phyloP scores from a whole-genome alignment of 2,888 invertebrate species.

The Dexiosoma caninum region DNA sequence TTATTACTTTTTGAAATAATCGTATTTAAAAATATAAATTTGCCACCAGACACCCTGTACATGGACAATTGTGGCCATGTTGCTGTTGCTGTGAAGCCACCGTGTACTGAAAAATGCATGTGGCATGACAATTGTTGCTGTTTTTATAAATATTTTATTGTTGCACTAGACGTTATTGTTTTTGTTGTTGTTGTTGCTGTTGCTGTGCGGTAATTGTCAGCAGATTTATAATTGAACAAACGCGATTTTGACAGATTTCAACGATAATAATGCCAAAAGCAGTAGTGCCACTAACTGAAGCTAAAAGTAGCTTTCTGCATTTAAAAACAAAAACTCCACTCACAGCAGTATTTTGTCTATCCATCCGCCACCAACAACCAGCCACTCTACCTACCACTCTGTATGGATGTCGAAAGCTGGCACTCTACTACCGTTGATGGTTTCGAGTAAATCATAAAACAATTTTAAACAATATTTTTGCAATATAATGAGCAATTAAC shows the following conservation, averaged over 20 bases:
- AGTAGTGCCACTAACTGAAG: slow-evolving; percentile 39
- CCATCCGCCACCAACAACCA: slow-evolving; percentile 38
- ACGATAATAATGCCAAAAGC: slow-evolving; percentile 64
- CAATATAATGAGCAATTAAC: slow-evolving; percentile 64
- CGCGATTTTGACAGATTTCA: slow-evolving; percentile 68
- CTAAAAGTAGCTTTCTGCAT: slow-evolving; percentile 30
- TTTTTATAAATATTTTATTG: background rate
- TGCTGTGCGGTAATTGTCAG: slow-evolving; percentile 66
- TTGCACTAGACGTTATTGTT: too few species aligned
- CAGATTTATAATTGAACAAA: slow-evolving; percentile 67
- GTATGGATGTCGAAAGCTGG: slow-evolving; percentile 33
- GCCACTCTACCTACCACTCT: too few species aligned
- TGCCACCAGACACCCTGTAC: too few species aligned
- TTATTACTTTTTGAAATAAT: too few species aligned
- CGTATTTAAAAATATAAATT: too few species aligned
- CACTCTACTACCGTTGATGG: slow-evolving; percentile 44
- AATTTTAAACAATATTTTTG: slow-evolving; percentile 63
- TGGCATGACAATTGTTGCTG: slow-evolving; percentile 31
- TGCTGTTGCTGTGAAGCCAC: slow-evolving; percentile 35
- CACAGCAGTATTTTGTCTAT: slow-evolving; percentile 53
- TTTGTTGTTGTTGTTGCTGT: slow-evolving; percentile 46
- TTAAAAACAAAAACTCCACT: slow-evolving; percentile 24
- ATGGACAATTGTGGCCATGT: slow-evolving; percentile 14
- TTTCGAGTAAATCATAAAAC: slow-evolving; percentile 63
- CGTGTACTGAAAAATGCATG: slow-evolving; percentile 48